Evolutionary conservation across 2,888 invertebrate species (phyloP), one percentile per base, ranked within the genome.

Genomic region (Drosophila stalkeri): DNA sequence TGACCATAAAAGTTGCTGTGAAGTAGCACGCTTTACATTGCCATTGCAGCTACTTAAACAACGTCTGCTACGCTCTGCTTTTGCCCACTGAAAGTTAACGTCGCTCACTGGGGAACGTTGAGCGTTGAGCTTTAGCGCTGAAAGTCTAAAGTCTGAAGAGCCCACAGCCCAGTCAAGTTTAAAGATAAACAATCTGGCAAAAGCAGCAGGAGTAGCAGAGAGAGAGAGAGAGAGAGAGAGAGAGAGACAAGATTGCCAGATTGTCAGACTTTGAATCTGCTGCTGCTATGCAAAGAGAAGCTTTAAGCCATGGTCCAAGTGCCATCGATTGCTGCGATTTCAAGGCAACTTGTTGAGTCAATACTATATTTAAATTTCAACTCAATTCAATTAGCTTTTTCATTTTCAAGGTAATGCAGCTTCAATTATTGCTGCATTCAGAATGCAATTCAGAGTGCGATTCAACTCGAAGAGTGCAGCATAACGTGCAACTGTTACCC

Each of bases 1-100:
- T 87, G 89, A 86, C 88, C 86, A 85, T 86, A 86, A 86, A 86
- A 87, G 89, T 85, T 85, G 73, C 85, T 85, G 81, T 89, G 82
- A 85, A 86, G 89, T 82, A 75, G 80, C 79, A 81, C 85, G 81
- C 82, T 85, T 84, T 86, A 71, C 80, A 80, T 68, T 77, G 86
- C 71, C 64, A 72, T 79, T 81, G 77, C 77, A 77, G 75, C 69
- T 75, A 77, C 77, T 81, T 75, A 80, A 80, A 72, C 80, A 72
- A 69, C 56, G 55, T 14, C 44, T 46, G 44, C 44, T 7, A 1
- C 14, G 20, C 23, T 46, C 46, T 23, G 54, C 37, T 39, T n/a
- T 39, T 54, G 39, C 66, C 41, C 47, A 52, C 56, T 64, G 56
- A 83, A 84, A 86, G 78, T 86, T 88, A 76, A 86, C 76, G 71